Conservation (phyloP, 1,140 invertebrate genomes). For the Rhagoletis zephyria region DNA sequence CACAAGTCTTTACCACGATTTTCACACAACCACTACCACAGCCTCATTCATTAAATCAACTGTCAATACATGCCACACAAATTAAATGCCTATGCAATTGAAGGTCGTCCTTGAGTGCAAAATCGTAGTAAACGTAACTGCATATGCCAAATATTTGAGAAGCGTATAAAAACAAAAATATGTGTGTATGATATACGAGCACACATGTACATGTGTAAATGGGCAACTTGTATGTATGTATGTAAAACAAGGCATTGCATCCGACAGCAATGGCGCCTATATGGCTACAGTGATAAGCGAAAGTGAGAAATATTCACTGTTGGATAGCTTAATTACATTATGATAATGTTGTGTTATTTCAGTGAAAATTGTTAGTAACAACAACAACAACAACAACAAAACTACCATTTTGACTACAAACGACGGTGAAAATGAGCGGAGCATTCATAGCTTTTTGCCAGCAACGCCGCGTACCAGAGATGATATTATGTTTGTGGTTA, state of each 20-base stretch:
- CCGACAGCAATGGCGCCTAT: background rate
- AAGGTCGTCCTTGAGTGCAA: background rate
- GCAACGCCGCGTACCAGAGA: background rate
- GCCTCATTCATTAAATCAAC: background rate
- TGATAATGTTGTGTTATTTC: constrained; percentile 19
- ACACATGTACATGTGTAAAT: too few relatives aligned
- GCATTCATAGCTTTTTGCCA: background rate
- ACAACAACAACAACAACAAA: background rate
- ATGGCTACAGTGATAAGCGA: background rate
- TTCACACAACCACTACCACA: background rate
- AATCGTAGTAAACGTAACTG: constrained; percentile 2
- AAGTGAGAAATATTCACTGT: constrained; percentile 7
- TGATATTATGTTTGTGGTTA: background rate
- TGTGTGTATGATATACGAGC: too few relatives aligned
- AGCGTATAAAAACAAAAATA: background rate
- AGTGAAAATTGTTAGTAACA: background rate
- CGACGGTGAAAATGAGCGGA: background rate
- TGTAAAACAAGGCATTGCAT: background rate
- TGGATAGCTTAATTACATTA: constrained; percentile 12
- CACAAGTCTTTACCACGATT: background rate
- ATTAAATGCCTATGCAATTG: background rate
- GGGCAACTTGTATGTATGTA: background rate
- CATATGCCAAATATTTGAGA: background rate
- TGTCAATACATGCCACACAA: constrained; percentile 26
- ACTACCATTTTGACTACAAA: constrained; percentile 4